Evolutionary conservation across 2,888 invertebrate species (phyloP).

Genomic region (Neuroscelio doddi): DNA sequence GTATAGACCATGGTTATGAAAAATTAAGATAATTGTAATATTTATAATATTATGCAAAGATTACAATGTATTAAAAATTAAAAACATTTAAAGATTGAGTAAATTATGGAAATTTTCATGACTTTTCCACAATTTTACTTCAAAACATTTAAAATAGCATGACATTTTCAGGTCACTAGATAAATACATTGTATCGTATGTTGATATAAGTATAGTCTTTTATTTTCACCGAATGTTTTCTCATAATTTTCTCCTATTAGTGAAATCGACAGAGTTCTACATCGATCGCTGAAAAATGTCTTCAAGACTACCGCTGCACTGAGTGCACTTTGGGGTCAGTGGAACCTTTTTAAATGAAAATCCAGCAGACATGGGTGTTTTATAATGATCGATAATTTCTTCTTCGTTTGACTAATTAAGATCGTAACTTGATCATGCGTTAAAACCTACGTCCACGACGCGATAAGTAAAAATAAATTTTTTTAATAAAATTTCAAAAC

Average conservation of each 20-base stretch:
- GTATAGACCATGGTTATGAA: no score
- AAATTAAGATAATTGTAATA: no score
- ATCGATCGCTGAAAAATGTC: constrained; percentile 32
- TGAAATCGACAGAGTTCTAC: constrained; percentile 30
- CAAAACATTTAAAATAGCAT: no score
- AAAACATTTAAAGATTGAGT: no score
- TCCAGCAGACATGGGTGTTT: constrained; percentile 18
- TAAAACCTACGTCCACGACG: no score
- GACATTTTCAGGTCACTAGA: no score
- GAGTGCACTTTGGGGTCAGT: constrained; percentile 35
- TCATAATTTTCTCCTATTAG: constrained; percentile 18
- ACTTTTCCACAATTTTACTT: no score
- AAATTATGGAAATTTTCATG: no score
- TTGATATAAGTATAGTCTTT: no score
- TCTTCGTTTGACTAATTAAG: constrained; percentile 14
- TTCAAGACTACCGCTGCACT: constrained; percentile 11
- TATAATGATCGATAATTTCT: constrained; percentile 22
- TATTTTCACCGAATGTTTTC: neutral
- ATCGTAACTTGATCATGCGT: constrained; percentile 9
- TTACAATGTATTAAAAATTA: neutral
- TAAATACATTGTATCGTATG: no score
- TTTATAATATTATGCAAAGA: neutral
- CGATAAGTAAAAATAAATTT: no score
- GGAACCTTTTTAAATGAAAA: constrained; percentile 36
- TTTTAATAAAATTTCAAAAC: no score